Evolutionary conservation across 2,113 vertebrate genomes (phyloP), one percentile per base, ranked within the genome.

Genomic region (Trichomycterus rosablanca): DNA sequence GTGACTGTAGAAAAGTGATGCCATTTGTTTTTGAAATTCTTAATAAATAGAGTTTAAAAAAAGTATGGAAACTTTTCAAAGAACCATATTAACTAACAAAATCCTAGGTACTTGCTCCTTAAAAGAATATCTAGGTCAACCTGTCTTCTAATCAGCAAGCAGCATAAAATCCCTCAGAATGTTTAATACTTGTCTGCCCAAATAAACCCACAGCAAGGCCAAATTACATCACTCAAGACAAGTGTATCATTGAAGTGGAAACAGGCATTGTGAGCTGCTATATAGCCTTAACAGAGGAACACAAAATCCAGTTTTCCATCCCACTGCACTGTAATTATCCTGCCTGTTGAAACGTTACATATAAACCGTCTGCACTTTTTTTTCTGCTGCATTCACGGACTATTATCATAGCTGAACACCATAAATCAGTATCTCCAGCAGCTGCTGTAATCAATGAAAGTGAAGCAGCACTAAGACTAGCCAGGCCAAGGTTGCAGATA

Each of bases 321-420:
- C 19, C 0, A 22, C 26, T 18, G 15, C 32, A 15, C 11, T 15
- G 2, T 39, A 4, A 8, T 7, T 2, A 11, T 34, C 26, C 1
- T n/a, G 10, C 10, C 1, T 18, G 11, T 15, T 23, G 12, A 4
- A 46, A 11, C 12, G 0, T 2, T 9, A 20, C 18, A 5, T 22
- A 14, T 1, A 46, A 7, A 34, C 5, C 7, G 20, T 45, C 54
- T 37, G 23, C 4, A 20, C 23, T 10, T 37, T 53, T 16, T 30
- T 30, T 68, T 37, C 16, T 30, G 18, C 46, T 37, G 35, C 43
- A 59, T 59, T 64, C 44, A 39, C 49, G 42, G 59, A 43, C 65
- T 63, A 59, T 63, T 60, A 50, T 65, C 43, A 68, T 55, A 37
- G 54, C 55, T 22, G 44, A 67, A 49, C 59, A 68, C 20, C 60